Conservation (phyloP, 2,888 invertebrate genomes). For the Rhorus exstirpatorius region DNA sequence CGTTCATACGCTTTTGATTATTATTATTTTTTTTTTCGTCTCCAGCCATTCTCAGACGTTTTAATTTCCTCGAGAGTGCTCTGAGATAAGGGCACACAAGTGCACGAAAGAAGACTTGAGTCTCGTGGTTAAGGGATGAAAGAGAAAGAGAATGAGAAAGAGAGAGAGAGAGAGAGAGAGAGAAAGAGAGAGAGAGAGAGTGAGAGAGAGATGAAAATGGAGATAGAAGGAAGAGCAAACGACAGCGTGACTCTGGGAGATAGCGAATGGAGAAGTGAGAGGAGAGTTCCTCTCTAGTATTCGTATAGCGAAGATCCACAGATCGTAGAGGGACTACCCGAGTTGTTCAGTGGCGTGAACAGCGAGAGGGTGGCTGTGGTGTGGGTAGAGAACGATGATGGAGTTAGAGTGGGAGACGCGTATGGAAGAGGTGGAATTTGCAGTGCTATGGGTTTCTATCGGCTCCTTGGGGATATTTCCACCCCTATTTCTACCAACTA, state of each 20-base stretch:
- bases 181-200: constrained; percentile 45
- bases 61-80: constrained; percentile 66
- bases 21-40: constrained; percentile 19
- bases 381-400: constrained; percentile 11
- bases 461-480: constrained; percentile 85
- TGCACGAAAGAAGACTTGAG: constrained; percentile 49
- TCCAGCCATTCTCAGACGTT: constrained; percentile 40
- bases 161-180: constrained; percentile 17
- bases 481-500: constrained; percentile 83
- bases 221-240: constrained; percentile 46
- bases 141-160: constrained; percentile 34
- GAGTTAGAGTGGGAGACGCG: constrained; percentile 62
- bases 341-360: constrained; percentile 70
- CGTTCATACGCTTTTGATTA: neutral
- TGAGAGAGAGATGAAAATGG: constrained; percentile 38
- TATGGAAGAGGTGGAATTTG: constrained; percentile 80
- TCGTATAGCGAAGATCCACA: constrained; percentile 73
- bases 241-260: constrained; percentile 50
- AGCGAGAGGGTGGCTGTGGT: constrained; percentile 53
- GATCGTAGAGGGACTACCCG: constrained; percentile 81
- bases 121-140: constrained; percentile 48
- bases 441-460: constrained; percentile 82
- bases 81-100: constrained; percentile 59
- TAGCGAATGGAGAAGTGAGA: constrained; percentile 41
- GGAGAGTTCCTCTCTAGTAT: constrained; percentile 29